Percentiles rank a stretch among this genome's conserved stretches.
These are phyloP conservation scores for Mnemiopsis leidyi DNA, from an alignment of 37 sponge, comb jelly and placozoan genomes.

Conservation along the genomic window DNA sequence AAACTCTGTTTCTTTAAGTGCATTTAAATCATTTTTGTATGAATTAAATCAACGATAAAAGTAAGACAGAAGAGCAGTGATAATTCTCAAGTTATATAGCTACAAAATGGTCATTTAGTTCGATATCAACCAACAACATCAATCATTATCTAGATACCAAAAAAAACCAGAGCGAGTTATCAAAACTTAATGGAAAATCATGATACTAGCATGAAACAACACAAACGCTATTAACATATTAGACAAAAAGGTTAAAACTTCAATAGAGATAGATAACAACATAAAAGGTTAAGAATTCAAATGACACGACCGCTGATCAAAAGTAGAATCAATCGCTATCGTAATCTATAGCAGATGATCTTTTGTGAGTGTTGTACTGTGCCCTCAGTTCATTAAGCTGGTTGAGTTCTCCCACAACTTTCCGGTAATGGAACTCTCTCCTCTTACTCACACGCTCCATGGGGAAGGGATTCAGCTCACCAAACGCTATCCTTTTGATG, in stretches of 20 bases:
- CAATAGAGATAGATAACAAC: not conserved
- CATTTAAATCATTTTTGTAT: no score
- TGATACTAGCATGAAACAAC: not conserved
- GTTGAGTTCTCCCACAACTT: slow-evolving; percentile 13
- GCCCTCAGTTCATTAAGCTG: slow-evolving; percentile 33
- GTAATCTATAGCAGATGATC: not conserved
- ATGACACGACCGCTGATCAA: no score
- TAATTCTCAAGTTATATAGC: no score
- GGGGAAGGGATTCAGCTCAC: slow-evolving; percentile 76
- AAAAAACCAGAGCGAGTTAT: not conserved
- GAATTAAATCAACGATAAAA: no score
- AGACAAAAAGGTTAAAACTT: not conserved
- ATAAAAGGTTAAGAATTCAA: not conserved
- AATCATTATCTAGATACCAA: not conserved
- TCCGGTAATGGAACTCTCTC: slow-evolving; percentile 40
- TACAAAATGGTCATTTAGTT: not conserved
- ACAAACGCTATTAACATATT: not conserved
- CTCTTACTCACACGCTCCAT: slow-evolving; percentile 47
- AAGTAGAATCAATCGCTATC: not conserved
- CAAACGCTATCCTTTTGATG: slow-evolving; percentile 77
- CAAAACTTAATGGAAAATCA: not conserved
- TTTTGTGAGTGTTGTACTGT: slow-evolving; percentile 28
- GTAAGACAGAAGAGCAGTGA: no score
- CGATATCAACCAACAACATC: not conserved
- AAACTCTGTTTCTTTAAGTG: no score